Base-by-base conservation (phyloP, 2,797 vertebrate species). In the Pachyuromys duprasi region DNA sequence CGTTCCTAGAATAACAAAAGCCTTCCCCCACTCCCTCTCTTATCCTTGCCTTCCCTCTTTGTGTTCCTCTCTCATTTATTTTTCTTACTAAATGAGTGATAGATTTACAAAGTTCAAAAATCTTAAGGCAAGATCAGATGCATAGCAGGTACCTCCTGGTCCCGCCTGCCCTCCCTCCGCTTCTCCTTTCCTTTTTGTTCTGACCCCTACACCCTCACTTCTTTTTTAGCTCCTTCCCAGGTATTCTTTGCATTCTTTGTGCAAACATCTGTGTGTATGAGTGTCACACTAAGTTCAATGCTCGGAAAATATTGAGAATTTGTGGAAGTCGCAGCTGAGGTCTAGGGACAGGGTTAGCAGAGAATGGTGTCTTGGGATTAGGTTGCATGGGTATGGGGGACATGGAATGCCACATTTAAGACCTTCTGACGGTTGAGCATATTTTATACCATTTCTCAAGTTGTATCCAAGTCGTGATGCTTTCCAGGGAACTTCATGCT, bases 401-500 rank as follows among this genome's bases (percentile, higher is more conserved):
- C 75, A 55, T 72, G 31, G 42, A 82, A 86, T 39, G 33, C 55
- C 53, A 67, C 9, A 69, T 53, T 33, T 57, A 80, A 72, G 90
- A 33, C n/a, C 4, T 65, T 74, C 11, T 2, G 31, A 60, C 42
- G 8, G 2, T 22, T 42, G 53, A 33, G 8, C 65, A 4, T 17
- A 22, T 80, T 78, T 57, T 13, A 33, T 53, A 55, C 60, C 18
- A 65, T 87, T 84, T 94, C 63, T 92, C 81, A 53, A 60, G 22
- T 60, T 82, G 49, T 70, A n/a, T 81, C 45, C 45, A 81, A 67
- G 17, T 82, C 42, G 2, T 0, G 33, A 76, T 60, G 62, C 33
- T 88, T 95, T 86, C 72, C 95, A 67, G 81, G 92, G 86, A 94
- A 86, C 49, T 14, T 7, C 12, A n/a, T 8, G 57, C 28, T 3